Evolutionary conservation across 2,888 invertebrate species (phyloP).

Genomic region (Andrena marginata): DNA sequence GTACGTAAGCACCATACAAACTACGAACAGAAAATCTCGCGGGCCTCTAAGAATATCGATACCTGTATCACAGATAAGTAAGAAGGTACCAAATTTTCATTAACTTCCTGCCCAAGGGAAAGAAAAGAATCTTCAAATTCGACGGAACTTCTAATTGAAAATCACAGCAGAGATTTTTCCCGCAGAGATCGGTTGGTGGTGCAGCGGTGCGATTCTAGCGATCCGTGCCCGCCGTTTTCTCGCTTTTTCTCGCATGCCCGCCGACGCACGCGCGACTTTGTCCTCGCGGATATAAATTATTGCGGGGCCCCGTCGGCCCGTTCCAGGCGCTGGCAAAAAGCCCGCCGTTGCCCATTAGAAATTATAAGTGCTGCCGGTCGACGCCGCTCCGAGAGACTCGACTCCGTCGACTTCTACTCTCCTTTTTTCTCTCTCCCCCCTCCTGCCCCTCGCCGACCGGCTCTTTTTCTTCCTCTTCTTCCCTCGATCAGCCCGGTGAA

Average conservation of each 20-base stretch:
- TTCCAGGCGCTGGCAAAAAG: slow-evolving; percentile 55
- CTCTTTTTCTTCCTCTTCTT: slow-evolving; percentile 54
- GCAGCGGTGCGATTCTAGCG: slow-evolving; percentile 45
- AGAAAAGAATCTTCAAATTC: neutral
- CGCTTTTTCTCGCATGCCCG: slow-evolving; percentile 64
- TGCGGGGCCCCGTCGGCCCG: slow-evolving; percentile 42
- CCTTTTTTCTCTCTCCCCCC: slow-evolving; percentile 10
- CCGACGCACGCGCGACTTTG: slow-evolving; percentile 61
- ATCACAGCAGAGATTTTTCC: neutral
- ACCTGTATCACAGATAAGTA: too few species aligned
- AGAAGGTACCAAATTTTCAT: too few species aligned
- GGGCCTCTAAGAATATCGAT: neutral
- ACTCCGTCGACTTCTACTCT: slow-evolving; percentile 31
- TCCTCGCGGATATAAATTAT: slow-evolving; percentile 66
- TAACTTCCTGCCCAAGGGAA: too few species aligned
- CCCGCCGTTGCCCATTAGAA: slow-evolving; percentile 67
- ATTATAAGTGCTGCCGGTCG: slow-evolving; percentile 69
- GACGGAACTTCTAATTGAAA: neutral
- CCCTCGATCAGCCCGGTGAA: slow-evolving; percentile 63
- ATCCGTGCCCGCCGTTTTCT: slow-evolving; percentile 50
- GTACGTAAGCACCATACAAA: slow-evolving; percentile 3
- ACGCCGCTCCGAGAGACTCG: slow-evolving; percentile 44
- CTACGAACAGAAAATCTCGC: neutral
- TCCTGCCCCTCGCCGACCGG: slow-evolving; percentile 13
- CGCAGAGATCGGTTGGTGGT: neutral